These are phyloP conservation scores for Perodicticus potto DNA, from an alignment of 2,797 vertebrate species.

Conservation along the genomic window DNA sequence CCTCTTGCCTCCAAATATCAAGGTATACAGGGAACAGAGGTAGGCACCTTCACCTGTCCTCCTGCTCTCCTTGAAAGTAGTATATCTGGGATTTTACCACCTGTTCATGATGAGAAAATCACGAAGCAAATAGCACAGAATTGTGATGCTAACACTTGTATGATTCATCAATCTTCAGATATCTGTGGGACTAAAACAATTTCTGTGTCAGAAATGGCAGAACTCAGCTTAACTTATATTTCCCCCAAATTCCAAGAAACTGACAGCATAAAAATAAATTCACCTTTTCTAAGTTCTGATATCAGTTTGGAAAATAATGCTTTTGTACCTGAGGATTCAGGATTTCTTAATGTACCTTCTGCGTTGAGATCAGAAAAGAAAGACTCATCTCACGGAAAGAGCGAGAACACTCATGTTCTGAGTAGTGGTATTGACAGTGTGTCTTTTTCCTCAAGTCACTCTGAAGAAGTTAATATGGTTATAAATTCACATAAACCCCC, in stretches of 20 bases:
- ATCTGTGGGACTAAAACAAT: neutral
- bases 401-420: neutral
- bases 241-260: constrained; percentile 37
- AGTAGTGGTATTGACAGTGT: neutral
- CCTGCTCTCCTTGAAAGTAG: neutral
- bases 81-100: constrained; percentile 1
- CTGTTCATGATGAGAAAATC: constrained; percentile 24
- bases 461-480: neutral
- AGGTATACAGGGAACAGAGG: neutral
- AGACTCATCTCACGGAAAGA: constrained; percentile 9
- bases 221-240: neutral
- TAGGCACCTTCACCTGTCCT: neutral
- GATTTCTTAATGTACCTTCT: constrained; percentile 59
- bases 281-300: constrained; percentile 72
- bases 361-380: constrained; percentile 54
- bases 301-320: constrained; percentile 24
- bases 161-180: neutral
- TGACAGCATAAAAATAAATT: neutral
- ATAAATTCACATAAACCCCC: neutral
- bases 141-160: neutral
- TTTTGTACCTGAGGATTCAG: constrained; percentile 54
- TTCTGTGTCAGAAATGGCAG: constrained; percentile 59
- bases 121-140: neutral
- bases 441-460: neutral
- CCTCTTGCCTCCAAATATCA: neutral